Conservation (phyloP, 2,888 invertebrate species). For the Melieria omissa region DNA sequence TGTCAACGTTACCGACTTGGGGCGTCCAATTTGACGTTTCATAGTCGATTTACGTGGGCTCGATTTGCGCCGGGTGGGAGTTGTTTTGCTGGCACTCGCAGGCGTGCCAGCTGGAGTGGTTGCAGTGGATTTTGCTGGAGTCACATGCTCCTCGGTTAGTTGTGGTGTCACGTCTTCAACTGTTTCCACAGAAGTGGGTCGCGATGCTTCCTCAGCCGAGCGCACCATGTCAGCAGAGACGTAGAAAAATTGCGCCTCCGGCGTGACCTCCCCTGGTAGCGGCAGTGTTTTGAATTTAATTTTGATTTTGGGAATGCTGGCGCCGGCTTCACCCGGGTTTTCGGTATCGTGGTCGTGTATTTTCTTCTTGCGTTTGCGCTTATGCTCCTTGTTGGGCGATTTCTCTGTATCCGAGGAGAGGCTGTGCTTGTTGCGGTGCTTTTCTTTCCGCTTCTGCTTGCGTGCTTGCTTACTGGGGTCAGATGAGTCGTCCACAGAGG, state of each 20-base stretch:
- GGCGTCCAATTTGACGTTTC: slow-evolving; percentile 48
- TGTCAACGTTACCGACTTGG: slow-evolving; percentile 29
- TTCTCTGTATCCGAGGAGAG: slow-evolving; percentile 68
- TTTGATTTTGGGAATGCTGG: slow-evolving; percentile 78
- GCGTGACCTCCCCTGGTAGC: slow-evolving; percentile 74
- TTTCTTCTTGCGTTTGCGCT: slow-evolving; percentile 84
- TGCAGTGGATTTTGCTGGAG: slow-evolving; percentile 23
- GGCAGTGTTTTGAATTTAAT: slow-evolving; percentile 72
- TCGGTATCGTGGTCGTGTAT: slow-evolving; percentile 72
- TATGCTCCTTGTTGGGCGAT: slow-evolving; percentile 78
- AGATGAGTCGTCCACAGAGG: slow-evolving; percentile 49
- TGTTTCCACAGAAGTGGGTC: slow-evolving; percentile 65
- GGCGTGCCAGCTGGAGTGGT: not conserved
- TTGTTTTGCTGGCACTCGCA: slow-evolving; percentile 20
- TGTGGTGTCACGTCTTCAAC: slow-evolving; percentile 56
- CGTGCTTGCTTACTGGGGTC: slow-evolving; percentile 64
- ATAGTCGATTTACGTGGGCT: slow-evolving; percentile 57
- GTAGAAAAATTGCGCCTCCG: slow-evolving; percentile 83
- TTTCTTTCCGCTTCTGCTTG: slow-evolving; percentile 79
- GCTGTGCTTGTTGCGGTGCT: slow-evolving; percentile 77
- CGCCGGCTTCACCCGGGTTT: slow-evolving; percentile 66
- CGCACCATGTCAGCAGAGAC: slow-evolving; percentile 73
- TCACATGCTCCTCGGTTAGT: slow-evolving; percentile 31
- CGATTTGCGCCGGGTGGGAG: slow-evolving; percentile 50
- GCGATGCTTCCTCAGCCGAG: slow-evolving; percentile 63